Conservation (phyloP, 2,113 vertebrate genomes). For the Plestiodon gilberti region DNA sequence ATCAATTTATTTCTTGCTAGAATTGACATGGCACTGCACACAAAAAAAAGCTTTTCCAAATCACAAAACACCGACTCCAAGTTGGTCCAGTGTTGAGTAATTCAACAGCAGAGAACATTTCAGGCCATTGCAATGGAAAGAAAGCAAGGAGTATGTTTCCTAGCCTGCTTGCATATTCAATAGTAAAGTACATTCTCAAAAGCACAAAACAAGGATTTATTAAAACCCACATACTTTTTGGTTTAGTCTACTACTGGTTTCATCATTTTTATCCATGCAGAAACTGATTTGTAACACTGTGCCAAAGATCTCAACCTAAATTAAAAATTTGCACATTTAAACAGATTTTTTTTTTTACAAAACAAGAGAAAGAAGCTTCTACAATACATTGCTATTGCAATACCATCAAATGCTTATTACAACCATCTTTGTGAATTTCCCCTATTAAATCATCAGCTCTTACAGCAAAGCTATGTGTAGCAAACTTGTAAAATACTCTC, state of each 20-base stretch:
- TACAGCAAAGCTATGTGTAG: constrained; percentile 31
- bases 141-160: not conserved
- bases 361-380: constrained; percentile 33
- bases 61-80: constrained; percentile 36
- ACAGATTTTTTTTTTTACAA: not conserved
- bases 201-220: constrained; percentile 44
- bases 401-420: constrained; percentile 24
- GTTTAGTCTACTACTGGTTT: constrained; percentile 30
- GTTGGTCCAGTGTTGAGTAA: constrained; percentile 55
- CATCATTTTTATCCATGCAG: constrained; percentile 46
- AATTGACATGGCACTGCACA: constrained; percentile 26
- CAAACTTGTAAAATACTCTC: not conserved
- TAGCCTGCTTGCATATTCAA: constrained; percentile 40
- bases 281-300: constrained; percentile 39
- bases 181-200: constrained; percentile 42
- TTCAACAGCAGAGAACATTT: constrained; percentile 11
- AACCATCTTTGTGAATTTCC: constrained; percentile 26
- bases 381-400: constrained; percentile 6
- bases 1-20: constrained; percentile 8
- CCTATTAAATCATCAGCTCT: constrained; percentile 8
- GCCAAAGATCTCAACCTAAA: constrained; percentile 32
- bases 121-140: constrained; percentile 27
- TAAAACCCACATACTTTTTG: constrained; percentile 32
- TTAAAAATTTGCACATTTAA: constrained; percentile 23
- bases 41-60: not conserved